Evolutionary conservation across 2,888 invertebrate genomes (phyloP).

Genomic region (Aphodius granarius): DNA sequence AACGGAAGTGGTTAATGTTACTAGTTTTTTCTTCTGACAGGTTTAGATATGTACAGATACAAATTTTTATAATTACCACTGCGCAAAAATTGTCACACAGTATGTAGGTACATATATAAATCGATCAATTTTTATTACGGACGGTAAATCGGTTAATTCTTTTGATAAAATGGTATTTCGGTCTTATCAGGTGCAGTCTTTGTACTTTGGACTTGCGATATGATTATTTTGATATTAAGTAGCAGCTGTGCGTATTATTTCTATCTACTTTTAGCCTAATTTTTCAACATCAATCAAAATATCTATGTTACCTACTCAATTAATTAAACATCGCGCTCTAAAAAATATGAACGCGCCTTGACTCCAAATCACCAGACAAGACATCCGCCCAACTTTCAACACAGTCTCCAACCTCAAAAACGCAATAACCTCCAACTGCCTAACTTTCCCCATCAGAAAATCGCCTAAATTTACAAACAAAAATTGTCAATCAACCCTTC

Average conservation of each 20-base stretch:
- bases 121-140: too few species aligned
- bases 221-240: not conserved
- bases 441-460: not conserved
- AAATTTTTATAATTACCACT: too few species aligned
- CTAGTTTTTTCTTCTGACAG: too few species aligned
- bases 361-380: not conserved
- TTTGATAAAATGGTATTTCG: not conserved
- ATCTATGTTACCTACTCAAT: not conserved
- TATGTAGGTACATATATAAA: too few species aligned
- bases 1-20: too few species aligned
- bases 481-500: not conserved
- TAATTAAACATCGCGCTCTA: not conserved
- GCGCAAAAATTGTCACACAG: too few species aligned
- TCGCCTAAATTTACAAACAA: not conserved
- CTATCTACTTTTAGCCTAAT: too few species aligned
- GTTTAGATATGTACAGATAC: too few species aligned
- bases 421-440: not conserved
- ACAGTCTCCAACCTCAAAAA: not conserved
- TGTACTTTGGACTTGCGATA: not conserved
- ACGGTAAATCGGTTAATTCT: not conserved
- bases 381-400: not conserved
- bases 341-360: not conserved
- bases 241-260: conserved; percentile 17
- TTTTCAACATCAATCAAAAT: too few species aligned
- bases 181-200: not conserved